Base-by-base conservation (phyloP, 2,888 invertebrate genomes). In the Minunthozetes semirufus region DNA sequence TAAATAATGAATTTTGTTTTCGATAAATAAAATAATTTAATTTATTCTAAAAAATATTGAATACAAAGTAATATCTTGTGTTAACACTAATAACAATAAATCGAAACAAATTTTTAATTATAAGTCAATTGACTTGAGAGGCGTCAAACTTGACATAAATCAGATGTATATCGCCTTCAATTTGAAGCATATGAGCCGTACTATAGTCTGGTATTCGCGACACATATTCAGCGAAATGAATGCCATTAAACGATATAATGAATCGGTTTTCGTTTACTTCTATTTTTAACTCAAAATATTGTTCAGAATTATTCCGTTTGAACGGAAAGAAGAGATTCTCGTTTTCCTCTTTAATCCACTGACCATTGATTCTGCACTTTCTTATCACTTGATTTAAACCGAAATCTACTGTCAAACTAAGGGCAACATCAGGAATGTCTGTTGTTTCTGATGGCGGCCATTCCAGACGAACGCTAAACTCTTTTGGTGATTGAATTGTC, bases 101-200 rank as follows among this genome's bases (percentile, higher is more conserved):
- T 8, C 4, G 33, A 33, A 33, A 5, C 8, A 3, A 5, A 3
- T 33, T 8, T n/a, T n/a, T n/a, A n/a, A n/a, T n/a, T n/a, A 19
- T 19, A 17, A 22, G n/a, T 68, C 29, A 68, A 42, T 68, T 25
- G 19, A 68, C 68, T 68, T 68, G 19, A 22, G 42, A 68, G n/a
- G 68, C 38, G 42, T 68, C 68, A 68, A 42, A 42, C 68, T 68
- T 68, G 22, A 68, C 68, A 42, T 68, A 68, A 68, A 68, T 68
- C 9, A 68, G 11, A n/a, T 19, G 4, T 1, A 68, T 19, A 42
- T 68, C 22, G 17, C 68, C 68, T 22, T 68, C 68, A 13, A 68
- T 68, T 68, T 68, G 22, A 38, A 68, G 38, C 68, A 68, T 68
- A 42, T 68, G 42, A 42, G 68, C 38, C 22, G 29, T 42, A 22